These are phyloP conservation scores for Phaetusa simplex DNA, from an alignment of 2,113 vertebrate genomes.

Conservation along the genomic window DNA sequence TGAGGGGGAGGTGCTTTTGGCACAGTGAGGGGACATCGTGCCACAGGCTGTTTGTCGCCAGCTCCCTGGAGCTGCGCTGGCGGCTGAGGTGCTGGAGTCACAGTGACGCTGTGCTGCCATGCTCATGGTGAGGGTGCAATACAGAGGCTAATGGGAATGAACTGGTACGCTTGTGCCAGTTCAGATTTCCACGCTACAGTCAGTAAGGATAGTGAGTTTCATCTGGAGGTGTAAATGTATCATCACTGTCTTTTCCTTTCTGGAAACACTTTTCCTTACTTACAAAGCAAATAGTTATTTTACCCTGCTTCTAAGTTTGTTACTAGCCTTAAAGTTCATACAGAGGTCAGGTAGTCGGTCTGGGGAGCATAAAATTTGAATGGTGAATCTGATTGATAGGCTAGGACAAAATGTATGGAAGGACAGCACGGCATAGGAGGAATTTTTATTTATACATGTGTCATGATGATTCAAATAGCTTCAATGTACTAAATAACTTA, in stretches of 20 bases:
- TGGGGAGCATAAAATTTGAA: not conserved
- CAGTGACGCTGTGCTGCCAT: not conserved
- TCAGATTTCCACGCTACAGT: not conserved
- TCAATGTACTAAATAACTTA: not conserved
- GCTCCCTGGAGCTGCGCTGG: not conserved
- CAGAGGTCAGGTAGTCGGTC: not conserved
- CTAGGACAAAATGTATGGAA: not conserved
- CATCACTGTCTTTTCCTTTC: not conserved
- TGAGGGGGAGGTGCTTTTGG: not conserved
- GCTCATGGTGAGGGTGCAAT: rapidly evolving
- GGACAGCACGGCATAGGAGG: not conserved
- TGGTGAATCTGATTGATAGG: not conserved
- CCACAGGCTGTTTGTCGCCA: not conserved
- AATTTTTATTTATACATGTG: not conserved
- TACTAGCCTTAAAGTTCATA: not conserved
- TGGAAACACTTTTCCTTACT: not conserved
- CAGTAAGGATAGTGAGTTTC: not conserved
- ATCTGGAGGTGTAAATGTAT: not conserved
- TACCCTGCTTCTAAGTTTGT: not conserved
- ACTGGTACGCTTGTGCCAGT: not conserved
- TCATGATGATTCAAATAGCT: not conserved
- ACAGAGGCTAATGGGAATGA: not conserved
- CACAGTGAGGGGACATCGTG: not conserved
- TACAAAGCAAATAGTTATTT: not conserved
- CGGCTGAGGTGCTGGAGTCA: not conserved